phyloP scores from a whole-genome alignment of 2,888 invertebrate genomes.

The Drosophila anomalata region DNA sequence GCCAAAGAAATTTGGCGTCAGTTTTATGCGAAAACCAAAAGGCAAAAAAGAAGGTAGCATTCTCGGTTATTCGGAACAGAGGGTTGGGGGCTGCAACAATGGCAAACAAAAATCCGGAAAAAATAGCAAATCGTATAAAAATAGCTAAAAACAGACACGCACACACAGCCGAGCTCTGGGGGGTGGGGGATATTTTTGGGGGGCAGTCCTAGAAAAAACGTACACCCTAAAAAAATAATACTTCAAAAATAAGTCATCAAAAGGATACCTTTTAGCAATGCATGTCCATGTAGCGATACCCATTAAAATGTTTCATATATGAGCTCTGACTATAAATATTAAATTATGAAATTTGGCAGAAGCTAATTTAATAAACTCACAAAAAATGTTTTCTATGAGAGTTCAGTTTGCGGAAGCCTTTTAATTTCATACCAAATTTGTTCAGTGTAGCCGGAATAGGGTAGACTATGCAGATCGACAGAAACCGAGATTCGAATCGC shows the following conservation, averaged over 20 bases:
- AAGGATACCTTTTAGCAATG: background rate
- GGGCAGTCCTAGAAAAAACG: background rate
- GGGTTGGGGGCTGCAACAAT: slow-evolving; percentile 57
- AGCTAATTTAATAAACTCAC: background rate
- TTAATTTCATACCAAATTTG: background rate
- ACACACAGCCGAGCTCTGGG: slow-evolving; percentile 34
- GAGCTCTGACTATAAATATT: background rate
- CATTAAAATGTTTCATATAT: background rate
- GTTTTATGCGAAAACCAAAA: slow-evolving; percentile 63
- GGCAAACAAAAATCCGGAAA: slow-evolving; percentile 75
- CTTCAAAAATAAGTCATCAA: background rate
- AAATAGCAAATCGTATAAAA: slow-evolving; percentile 76
- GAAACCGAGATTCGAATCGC: slow-evolving; percentile 25
- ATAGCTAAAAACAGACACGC: slow-evolving; percentile 55
- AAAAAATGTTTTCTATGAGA: background rate
- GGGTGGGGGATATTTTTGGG: background rate
- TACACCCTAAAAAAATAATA: slow-evolving; percentile 17
- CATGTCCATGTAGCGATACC: background rate
- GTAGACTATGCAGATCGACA: slow-evolving; percentile 21
- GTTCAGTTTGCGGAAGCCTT: too few relatives aligned
- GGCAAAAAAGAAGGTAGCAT: slow-evolving; percentile 37
- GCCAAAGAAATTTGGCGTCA: slow-evolving; percentile 78
- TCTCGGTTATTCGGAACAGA: background rate
- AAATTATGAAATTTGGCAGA: background rate
- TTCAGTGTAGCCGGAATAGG: slow-evolving; percentile 16